These are phyloP conservation scores for Brachymystax lenok DNA, from an alignment of 2,797 vertebrate genomes.

Conservation along the genomic window DNA sequence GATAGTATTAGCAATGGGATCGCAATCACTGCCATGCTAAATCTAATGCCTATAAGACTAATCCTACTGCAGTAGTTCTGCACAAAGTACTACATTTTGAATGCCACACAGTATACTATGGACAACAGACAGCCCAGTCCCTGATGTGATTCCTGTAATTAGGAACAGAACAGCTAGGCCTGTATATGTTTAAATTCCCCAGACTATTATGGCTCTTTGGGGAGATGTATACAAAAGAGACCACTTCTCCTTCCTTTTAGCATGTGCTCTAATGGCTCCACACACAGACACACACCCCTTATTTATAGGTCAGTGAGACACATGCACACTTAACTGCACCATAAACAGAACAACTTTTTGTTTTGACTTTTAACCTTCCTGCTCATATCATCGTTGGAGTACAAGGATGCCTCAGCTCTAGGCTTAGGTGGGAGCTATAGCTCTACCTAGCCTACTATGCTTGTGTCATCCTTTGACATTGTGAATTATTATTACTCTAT, in stretches of 20 bases:
- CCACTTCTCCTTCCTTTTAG: neutral
- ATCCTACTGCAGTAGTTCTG: too few species aligned
- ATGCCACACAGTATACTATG: too few species aligned
- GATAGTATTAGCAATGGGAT: neutral
- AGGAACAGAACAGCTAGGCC: too few species aligned
- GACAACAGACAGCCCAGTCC: too few species aligned
- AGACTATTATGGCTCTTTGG: neutral
- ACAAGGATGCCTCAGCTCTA: neutral
- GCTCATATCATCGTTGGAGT: neutral
- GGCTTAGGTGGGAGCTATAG: neutral
- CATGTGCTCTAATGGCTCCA: neutral
- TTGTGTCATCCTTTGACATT: too few species aligned
- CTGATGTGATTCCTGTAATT: too few species aligned
- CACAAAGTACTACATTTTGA: too few species aligned
- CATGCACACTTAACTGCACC: neutral
- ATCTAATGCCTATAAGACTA: too few species aligned
- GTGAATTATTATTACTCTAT: neutral
- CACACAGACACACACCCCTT: neutral
- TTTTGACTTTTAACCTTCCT: neutral
- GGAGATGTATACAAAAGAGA: neutral
- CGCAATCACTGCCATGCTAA: too few species aligned
- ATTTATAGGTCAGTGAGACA: neutral
- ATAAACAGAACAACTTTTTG: neutral
- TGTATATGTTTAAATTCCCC: neutral
- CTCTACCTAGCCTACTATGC: neutral